phyloP scores from a whole-genome alignment of 2,888 invertebrate species.

The Lingula anatina region DNA sequence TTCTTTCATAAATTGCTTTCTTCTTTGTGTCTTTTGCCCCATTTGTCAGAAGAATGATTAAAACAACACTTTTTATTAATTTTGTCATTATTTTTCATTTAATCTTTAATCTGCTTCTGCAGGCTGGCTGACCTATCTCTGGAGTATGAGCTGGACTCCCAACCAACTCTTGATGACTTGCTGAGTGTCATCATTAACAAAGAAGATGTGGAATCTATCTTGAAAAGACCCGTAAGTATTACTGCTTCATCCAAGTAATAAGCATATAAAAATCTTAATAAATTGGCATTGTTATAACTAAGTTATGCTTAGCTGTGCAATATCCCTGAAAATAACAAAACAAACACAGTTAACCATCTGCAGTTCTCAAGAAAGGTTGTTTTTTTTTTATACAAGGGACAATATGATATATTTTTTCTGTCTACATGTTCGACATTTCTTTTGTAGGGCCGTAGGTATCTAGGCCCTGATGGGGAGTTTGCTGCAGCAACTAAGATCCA shows the following conservation, averaged over 20 bases:
- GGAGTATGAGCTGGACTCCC: conserved; percentile 46
- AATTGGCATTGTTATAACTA: no score
- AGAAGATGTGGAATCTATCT: conserved; percentile 46
- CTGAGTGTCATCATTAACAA: conserved; percentile 44
- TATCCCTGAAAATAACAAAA: no score
- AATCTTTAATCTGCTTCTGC: no score
- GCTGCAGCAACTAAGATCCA: conserved; percentile 48
- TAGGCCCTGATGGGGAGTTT: conserved; percentile 35
- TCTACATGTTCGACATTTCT: no score
- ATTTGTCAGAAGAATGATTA: no score
- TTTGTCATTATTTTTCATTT: background rate
- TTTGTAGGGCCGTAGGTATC: conserved; percentile 40
- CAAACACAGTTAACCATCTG: no score
- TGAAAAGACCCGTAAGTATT: conserved; percentile 39
- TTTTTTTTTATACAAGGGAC: no score
- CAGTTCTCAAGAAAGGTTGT: no score
- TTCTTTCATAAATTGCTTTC: background rate
- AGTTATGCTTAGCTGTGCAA: no score
- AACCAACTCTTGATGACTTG: conserved; percentile 39
- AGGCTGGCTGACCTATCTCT: conserved; percentile 45
- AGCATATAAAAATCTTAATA: no score
- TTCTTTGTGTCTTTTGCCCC: background rate
- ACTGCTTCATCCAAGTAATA: no score
- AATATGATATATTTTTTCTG: no score
- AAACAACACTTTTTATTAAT: background rate